Conservation (phyloP, 2,888 invertebrate species). For the Fabriciana adippe region DNA sequence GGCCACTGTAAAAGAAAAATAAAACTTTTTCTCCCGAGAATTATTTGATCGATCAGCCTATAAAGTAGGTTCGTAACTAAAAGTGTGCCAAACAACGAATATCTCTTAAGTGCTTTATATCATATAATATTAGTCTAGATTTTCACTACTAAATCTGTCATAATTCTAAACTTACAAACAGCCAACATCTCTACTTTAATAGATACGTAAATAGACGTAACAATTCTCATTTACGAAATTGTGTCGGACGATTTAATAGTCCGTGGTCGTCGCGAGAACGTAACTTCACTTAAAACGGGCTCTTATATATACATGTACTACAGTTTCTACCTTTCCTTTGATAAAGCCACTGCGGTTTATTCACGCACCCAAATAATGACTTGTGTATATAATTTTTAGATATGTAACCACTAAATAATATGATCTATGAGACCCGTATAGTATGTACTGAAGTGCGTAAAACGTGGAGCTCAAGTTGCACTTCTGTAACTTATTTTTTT, state of each 20-base stretch:
- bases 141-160: constrained; percentile 9
- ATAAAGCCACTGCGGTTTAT: no score
- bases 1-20: no score
- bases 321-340: no score
- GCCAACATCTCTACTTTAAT: constrained; percentile 15
- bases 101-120: not conserved
- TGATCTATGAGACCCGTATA: no score
- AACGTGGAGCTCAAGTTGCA: no score
- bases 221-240: constrained; percentile 20
- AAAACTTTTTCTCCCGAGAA: no score
- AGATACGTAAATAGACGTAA: constrained; percentile 17
- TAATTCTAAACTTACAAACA: constrained; percentile 3
- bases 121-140: not conserved
- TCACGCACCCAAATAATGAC: no score
- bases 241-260: constrained; percentile 14
- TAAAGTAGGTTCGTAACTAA: not conserved
- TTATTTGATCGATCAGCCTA: no score
- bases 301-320: constrained; percentile 1
- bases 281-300: not conserved
- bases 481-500: no score
- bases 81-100: not conserved
- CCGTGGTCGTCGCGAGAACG: not conserved
- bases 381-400: no score
- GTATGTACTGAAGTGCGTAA: no score
- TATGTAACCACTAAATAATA: no score